Evolutionary conservation across 2,113 vertebrate species (phyloP), one percentile per base, ranked within the genome.

Genomic region (Paratilapia polleni): DNA sequence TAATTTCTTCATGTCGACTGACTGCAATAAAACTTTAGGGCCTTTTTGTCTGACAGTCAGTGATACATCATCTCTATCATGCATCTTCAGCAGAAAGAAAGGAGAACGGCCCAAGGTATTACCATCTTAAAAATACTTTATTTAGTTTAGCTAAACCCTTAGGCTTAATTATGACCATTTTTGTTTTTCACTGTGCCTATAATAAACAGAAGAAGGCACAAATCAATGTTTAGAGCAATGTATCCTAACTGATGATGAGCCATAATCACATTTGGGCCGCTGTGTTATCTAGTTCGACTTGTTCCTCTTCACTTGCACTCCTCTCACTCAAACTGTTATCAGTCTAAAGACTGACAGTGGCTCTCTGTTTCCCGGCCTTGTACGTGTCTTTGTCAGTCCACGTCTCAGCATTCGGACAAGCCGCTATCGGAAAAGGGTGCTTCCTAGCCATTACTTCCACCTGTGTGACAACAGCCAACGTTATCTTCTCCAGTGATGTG

Each of bases 401-500:
- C 88, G 89, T 94, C 84, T 94, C 73, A 19, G 66, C 80, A 75
- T 87, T 88, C 52, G 88, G 92, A 95, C 93, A 89, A 94, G 91
- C 54, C 49, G 60, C 89, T 94, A 94, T 93, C 87, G 66, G 85
- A 86, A 83, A 75, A 47, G 54, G 81, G 60, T 52, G 80, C 88
- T 87, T 90, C 85, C 77, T 54, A 77, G 91, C 85, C 89, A 90
- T 95, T 93, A 91, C 89, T 92, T 92, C 89, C 85, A 91, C 86
- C 87, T 82, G 90, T 90, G 92, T 90, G 93, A 95, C 92, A 93
- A 92, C 88, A 91, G 83, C 80, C 80, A 9, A 83, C 68, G 92
- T 95, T 94, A 96, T 96, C 95, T 90, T 86, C 90, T 89, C 60
- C 12, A 31, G 77, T 85, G 94, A 93, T 91, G 92, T 73, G 86